Base-by-base conservation (phyloP, 2,888 invertebrate species). In the Watsonalla cultraria region DNA sequence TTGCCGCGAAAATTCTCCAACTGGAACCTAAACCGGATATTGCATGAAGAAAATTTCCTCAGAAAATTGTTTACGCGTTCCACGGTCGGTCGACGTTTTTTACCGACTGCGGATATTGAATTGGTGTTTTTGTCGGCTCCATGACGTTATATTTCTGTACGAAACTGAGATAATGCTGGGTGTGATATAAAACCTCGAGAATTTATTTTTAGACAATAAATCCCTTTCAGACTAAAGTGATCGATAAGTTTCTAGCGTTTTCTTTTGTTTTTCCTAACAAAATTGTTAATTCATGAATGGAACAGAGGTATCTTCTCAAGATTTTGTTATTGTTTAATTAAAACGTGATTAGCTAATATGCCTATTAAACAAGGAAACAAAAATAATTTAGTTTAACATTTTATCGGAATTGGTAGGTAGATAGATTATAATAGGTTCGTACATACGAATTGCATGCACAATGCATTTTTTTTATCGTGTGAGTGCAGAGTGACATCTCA, bases 51-150 rank as follows among this genome's bases (percentile, higher is more conserved):
- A 78, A 86, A 83, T 87, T 85, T 82, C 87, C 84, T 81, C 81
- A 82, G 79, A 88, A 80, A 86, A 82, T 90, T 88, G 86, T 88
- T 88, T 88, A 84, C 80, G 78, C 74, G 78, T 82, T 64, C 72
- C 73, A 74, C 68, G 78, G 76, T 72, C 68, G 77, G 82, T 76
- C 74, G 78, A 56, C 58, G 51, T 74, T 79, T 71, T 82, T 76
- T 76, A 61, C 72, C 72, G 75, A 74, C 67, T 68, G 66, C 81
- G 88, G 86, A 86, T 83, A 87, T 87, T 78, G 66, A 72, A 84
- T 84, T 78, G 74, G 72, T 70, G 70, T 72, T 75, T 70, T 76
- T 74, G 70, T 74, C 72, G 64, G 65, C 61, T 73, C 58, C 62
- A 60, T 74, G 64, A 60, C 65, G 62, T 65, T 62, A 67, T 64